Evolutionary conservation across 2,113 vertebrate species (phyloP).

Genomic region (Felis catus): DNA sequence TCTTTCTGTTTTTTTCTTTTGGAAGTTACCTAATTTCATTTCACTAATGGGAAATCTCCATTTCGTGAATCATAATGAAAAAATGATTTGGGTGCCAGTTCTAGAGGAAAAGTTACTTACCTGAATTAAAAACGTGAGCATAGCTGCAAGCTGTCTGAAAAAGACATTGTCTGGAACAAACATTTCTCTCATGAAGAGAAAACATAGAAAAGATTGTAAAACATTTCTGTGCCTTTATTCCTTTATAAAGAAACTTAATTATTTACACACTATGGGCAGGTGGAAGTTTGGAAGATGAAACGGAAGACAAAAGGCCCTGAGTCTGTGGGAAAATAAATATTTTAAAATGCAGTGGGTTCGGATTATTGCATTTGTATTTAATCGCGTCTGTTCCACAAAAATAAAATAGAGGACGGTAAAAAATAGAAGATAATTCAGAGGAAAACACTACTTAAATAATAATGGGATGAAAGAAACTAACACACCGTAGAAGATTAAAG

Average conservation of each 20-base stretch:
- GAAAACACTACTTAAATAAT: background rate
- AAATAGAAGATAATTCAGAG: background rate
- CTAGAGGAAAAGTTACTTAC: background rate
- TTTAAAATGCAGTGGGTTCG: background rate
- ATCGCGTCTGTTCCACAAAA: background rate
- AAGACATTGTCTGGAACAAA: background rate
- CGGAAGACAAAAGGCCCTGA: background rate
- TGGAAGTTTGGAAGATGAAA: slow-evolving; percentile 13
- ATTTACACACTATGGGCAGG: background rate
- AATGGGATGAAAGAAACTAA: background rate
- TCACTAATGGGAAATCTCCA: background rate
- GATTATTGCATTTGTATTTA: background rate
- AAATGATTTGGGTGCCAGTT: background rate
- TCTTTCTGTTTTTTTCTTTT: slow-evolving; percentile 27
- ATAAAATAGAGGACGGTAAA: background rate
- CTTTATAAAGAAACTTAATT: slow-evolving; percentile 10
- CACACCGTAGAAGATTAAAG: background rate
- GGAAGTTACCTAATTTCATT: background rate
- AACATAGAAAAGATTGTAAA: background rate
- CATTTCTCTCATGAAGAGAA: background rate
- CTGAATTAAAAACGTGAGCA: background rate
- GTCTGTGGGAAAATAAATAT: background rate
- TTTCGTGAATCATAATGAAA: background rate
- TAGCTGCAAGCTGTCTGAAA: background rate
- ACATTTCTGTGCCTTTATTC: background rate